Base-by-base conservation (phyloP, 2,113 vertebrate species). In the Anhinga anhinga region DNA sequence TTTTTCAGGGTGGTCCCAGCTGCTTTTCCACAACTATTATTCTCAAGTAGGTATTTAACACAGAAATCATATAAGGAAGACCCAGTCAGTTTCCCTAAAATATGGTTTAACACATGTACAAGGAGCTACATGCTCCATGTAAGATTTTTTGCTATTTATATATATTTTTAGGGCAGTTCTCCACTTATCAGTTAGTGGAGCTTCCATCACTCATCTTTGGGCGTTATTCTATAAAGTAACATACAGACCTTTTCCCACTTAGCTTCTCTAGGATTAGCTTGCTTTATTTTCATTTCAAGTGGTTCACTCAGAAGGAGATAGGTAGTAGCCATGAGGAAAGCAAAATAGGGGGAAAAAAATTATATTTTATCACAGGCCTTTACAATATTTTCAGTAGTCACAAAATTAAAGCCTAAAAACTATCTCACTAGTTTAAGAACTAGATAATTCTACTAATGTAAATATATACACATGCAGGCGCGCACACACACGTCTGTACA, bases 401-500 rank as follows among this genome's bases (percentile, higher is more conserved):
- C 42, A 88, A 90, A 74, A 78, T 30, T 4, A 76, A 8, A 90
- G 6, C 10, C 14, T 58, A 69, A 86, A 92, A 52, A 23, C 6
- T n/a, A 9, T 2, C 34, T 32, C 29, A 34, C 4, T 32, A 15
- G 3, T 29, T 89, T 40, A 74, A 74, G 53, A 59, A 38, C 7
- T 42, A 71, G 27, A 13, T 50, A 42, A 38, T 66, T 55, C 38
- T 82, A 45, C 30, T 67, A 36, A 21, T 66, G 7, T 16, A 45
- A 16, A 15, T 2, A 8, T 4, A 13, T 10, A 10, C 27, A 52
- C 13, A 11, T 20, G 50, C 5, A 12, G n/a, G n/a, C 10, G 29
- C 20, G 40, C 5, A 10, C 13, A 25, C 3, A 26, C 11, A 50
- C 0, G 0, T 9, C 82, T 36, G 15, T 26, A 26, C 3, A 42